Evolutionary conservation across 30 jellyfish, hydroid and myxozoan species (phyloP).

Genomic region (Chrysaora quinquecirrha): DNA sequence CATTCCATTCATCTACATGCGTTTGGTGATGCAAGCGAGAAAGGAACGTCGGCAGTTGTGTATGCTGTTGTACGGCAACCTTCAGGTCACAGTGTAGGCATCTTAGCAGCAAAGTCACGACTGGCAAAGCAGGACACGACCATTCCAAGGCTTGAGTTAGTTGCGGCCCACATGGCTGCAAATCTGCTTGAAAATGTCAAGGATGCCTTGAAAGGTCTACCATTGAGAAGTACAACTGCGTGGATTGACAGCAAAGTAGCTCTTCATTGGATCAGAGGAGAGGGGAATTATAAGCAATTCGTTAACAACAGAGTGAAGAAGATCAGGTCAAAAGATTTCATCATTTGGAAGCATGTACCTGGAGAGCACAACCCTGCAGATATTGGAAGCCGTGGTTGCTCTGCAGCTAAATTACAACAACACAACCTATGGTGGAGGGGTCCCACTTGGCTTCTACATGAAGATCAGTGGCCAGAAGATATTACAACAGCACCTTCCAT

Average conservation of each 20-base stretch:
- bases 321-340: constrained; percentile 24
- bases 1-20: constrained; percentile 5
- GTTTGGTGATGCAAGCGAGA: constrained; percentile 47
- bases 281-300: too few relatives aligned
- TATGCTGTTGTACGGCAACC: constrained; percentile 16
- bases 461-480: constrained; percentile 41
- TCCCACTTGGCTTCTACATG: constrained; percentile 41
- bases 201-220: constrained; percentile 4
- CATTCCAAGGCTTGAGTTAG: constrained; percentile 50
- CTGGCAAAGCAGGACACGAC: constrained; percentile 22
- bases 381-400: constrained; percentile 61
- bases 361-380: constrained; percentile 66
- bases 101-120: constrained; percentile 47
- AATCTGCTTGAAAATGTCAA: constrained; percentile 2
- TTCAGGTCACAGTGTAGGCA: constrained; percentile 2
- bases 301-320: constrained; percentile 32
- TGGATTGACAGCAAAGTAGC: constrained; percentile 62
- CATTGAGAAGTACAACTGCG: neutral
- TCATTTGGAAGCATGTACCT: constrained; percentile 39
- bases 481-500: neutral
- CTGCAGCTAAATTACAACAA: neutral
- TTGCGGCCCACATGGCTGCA: constrained; percentile 43
- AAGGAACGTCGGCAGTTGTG: constrained; percentile 36
- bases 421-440: constrained; percentile 46
- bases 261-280: constrained; percentile 58